Percentiles rank a stretch among this genome's conserved stretches.
These are phyloP conservation scores for Brachylomia viminalis DNA, from an alignment of 2,888 invertebrate species.

Conservation along the genomic window DNA sequence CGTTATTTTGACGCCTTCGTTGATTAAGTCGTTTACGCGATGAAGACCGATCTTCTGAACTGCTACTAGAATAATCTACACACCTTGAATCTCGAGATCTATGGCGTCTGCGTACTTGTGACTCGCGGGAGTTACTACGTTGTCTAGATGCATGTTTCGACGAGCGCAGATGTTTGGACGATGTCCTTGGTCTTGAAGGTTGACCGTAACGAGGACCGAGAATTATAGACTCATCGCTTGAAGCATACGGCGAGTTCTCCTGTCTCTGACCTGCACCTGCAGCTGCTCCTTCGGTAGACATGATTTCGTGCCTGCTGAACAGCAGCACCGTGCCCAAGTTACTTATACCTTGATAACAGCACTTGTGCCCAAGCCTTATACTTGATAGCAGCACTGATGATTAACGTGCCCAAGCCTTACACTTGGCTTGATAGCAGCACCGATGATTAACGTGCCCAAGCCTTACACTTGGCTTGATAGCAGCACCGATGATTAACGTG, in stretches of 20 bases:
- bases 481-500: not conserved
- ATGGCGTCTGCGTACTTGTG: not conserved
- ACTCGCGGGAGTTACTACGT: not conserved
- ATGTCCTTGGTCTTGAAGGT: not conserved
- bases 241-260: not conserved
- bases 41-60: too few species aligned
- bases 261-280: not conserved
- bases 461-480: not conserved
- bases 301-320: not conserved
- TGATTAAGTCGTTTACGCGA: too few species aligned
- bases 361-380: not conserved
- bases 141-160: not conserved
- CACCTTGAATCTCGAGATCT: not conserved
- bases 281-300: not conserved
- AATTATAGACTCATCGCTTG: not conserved
- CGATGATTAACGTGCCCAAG: not conserved
- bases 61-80: constrained; percentile 1
- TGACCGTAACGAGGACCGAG: not conserved
- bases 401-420: not conserved
- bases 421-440: constrained; percentile 1
- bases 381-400: not conserved
- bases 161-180: not conserved
- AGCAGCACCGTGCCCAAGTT: constrained; percentile 1
- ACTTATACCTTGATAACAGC: not conserved
- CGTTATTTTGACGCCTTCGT: not conserved